Evolutionary conservation across 2,797 vertebrate species (phyloP), one percentile per base, ranked within the genome.

Genomic region (Netta rufina): DNA sequence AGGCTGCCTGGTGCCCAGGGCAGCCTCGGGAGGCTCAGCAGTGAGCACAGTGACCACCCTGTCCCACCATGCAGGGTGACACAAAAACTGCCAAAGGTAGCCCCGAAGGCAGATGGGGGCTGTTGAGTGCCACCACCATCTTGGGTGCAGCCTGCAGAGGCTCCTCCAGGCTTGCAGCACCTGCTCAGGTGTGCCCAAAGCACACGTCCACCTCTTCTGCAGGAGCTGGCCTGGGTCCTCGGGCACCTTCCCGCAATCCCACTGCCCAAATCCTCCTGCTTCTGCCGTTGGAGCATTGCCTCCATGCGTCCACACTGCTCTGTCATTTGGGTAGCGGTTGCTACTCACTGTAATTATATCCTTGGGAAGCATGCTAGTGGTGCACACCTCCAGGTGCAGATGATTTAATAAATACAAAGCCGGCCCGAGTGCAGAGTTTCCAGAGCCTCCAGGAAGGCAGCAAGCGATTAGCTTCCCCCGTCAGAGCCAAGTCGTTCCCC

Each of bases 281-380:
- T 95, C 60, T 71, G 22, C 2, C 6, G 10, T 70, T 65, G 92
- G 70, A 83, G 74, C 86, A 14, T 30, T 39, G 11, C 75, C 91
- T 92, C 89, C 94, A 85, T 60, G 87, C 53, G 38, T 73, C 87
- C 36, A 8, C 24, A 0, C 0, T 2, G 49, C 78, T 92, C 90
- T 1, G 1, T 81, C 27, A 8, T 80, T 87, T 96, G 90, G 62
- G 67, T 94, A 84, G 77, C 22, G 32, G 94, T 81, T 13, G 95
- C 96, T 94, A 13, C 91, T 92, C 7, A 47, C 71, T 83, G 87
- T 38, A 96, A 47, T 84, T 96, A 90, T 57, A 47, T 54, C 78
- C 75, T 57, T 86, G 78, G 87, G 54, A 58, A 91, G 53, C 19
- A 53, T 62, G 84, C 87, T 73, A 0, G 3, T 73, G 89, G 51